These are phyloP conservation scores for Zygaena filipendulae DNA, from an alignment of 2,888 invertebrate species.

Conservation along the genomic window DNA sequence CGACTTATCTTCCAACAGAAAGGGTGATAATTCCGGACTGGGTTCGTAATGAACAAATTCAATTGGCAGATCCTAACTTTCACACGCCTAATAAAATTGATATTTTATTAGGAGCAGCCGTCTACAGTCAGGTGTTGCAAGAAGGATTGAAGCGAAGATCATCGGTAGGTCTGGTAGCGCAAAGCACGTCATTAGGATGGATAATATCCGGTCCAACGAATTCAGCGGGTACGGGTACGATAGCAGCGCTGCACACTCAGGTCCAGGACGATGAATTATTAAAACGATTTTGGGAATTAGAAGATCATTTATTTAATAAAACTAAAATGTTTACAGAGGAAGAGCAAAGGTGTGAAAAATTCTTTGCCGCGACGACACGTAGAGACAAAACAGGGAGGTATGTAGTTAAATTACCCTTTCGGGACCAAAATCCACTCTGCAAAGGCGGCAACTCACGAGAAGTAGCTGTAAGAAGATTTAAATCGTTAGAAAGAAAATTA, in stretches of 20 bases:
- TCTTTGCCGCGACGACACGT: too few relatives aligned
- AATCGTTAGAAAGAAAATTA: conserved; percentile 6
- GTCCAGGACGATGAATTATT: neutral
- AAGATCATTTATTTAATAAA: neutral
- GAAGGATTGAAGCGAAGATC: conserved; percentile 6
- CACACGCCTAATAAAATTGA: conserved; percentile 9
- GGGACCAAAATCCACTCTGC: conserved; percentile 13
- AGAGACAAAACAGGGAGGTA: too few relatives aligned
- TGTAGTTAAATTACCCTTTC: conserved; percentile 16
- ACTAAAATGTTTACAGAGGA: neutral
- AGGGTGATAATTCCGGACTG: conserved; percentile 1
- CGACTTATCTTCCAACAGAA: conserved; percentile 5
- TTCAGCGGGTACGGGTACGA: neutral
- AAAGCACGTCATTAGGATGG: conserved; percentile 10
- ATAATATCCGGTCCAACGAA: conserved; percentile 6
- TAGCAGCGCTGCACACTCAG: neutral
- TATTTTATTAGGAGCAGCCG: conserved; percentile 10
- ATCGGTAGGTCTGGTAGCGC: conserved; percentile 4
- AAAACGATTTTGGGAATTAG: neutral
- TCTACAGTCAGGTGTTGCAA: conserved; percentile 7
- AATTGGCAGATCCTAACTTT: conserved; percentile 11
- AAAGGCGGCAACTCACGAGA: conserved; percentile 9
- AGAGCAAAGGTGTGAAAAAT: neutral
- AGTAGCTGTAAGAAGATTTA: conserved; percentile 6
- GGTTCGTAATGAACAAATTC: conserved; percentile 3